Base-by-base conservation (phyloP, 2,888 invertebrate species). In the Latheticus oryzae region DNA sequence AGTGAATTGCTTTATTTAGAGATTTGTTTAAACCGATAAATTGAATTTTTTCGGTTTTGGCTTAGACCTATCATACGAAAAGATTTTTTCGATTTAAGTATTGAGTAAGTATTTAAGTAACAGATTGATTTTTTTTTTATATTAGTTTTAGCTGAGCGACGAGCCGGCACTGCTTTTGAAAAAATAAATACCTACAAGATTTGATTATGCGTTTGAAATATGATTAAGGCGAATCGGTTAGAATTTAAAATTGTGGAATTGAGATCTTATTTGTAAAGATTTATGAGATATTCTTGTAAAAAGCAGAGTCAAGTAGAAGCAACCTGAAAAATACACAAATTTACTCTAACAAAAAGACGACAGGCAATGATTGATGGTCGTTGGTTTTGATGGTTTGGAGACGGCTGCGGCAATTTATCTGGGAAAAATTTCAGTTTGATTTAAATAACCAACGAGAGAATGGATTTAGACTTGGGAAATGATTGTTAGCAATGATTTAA, bases 321-420 rank as follows among this genome's bases (percentile, higher is more conserved):
- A 57, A 59, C 56, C 50, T 61, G 37, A 52, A 57, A 61, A 56
- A 53, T 62, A 60, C 51, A 62, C 57, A 62, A 62, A 62, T 62
- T 60, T 57, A 57, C 37, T 60, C 37, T 57, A 54, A 53, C 62
- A 60, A 62, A 62, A 61, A 58, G 53, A 47, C 51, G 61, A 61
- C 61, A 61, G 52, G 38, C 40, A 28, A 55, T 61, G 61, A 61
- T 61, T 54, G 61, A 61, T 61, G 61, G 55, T 38, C 23, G 48
- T 35, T 47, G 48, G 48, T 48, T 61, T 61, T 61, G 57, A 57
- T 58, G 54, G 60, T 26, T 57, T 38, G 35, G 37, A 33, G 57
- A 40, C 43, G 50, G 50, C 53, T 53, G 50, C 40, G 48, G 53
- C 42, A 45, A 61, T 61, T 53, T 60, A 38, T 38, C 45, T 54